Evolutionary conservation across 2,888 invertebrate species (phyloP), one percentile per base, ranked within the genome.

Genomic region (Brachyptera risi): DNA sequence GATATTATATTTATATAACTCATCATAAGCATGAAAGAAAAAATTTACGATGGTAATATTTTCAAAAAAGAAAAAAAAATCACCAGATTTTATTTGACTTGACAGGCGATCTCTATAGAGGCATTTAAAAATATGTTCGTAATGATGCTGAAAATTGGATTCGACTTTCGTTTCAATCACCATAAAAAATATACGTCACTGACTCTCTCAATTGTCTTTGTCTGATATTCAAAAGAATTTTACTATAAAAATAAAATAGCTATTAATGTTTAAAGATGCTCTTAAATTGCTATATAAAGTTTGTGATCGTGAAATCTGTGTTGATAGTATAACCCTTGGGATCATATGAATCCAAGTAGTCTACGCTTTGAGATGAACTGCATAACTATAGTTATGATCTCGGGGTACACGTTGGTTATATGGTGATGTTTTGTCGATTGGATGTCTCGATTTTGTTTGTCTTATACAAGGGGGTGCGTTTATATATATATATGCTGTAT

Each of bases 131-230:
- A 35, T 31, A 40, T 58, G 56, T 57, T 61, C 60, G 63, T 65
- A 65, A 65, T 63, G 63, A 61, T 59, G 59, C 65, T 56, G 60
- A 63, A 63, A 65, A 65, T 65, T 61, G 65, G 63, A 65, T 63
- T 49, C 51, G 61, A 61, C 60, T 62, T 60, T 49, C 62, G 57
- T 60, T 31, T 62, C 64, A 64, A 64, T 64, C 64, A 64, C 58
- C 59, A 64, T 64, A 64, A 64, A 64, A 62, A n/a, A 24, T 21
- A 11, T n/a, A 40, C 54, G 35, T 35, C 50, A 60, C 59, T 27
- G 38, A 54, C 58, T 51, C 24, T 17, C 40, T 9, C 59, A 26
- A 42, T 24, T 60, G 44, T 27, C 50, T 59, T 49, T 56, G 56
- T 31, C 13, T 54, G 31, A 44, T 60, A 60, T 56, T 56, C 60